A percentile compares a stretch with the other conserved stretches of the same genome.
phyloP scores from a whole-genome alignment of 2,113 vertebrate genomes.

The Carollia perspicillata region DNA sequence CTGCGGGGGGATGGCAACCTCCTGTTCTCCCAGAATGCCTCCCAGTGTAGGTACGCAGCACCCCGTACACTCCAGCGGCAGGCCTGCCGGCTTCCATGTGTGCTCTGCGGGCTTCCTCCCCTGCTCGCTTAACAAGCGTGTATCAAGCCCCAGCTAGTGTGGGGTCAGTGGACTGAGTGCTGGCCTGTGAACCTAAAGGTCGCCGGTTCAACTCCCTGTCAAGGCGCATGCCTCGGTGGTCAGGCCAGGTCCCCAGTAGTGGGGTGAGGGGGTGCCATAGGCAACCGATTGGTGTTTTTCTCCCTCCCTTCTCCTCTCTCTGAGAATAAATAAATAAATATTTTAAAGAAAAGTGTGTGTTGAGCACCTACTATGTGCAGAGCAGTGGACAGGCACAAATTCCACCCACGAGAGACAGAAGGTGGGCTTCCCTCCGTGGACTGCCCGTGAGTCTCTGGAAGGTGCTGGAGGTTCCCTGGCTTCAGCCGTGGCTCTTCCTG shows the following conservation, averaged over 20 bases:
- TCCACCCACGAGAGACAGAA: neutral
- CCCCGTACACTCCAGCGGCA: neutral
- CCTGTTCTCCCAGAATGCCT: neutral
- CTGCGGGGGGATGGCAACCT: neutral
- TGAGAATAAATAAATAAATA: neutral
- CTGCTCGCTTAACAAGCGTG: neutral
- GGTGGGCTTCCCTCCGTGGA: fast-evolving
- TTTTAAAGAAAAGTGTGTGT: neutral
- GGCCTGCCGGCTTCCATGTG: neutral
- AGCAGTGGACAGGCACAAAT: neutral
- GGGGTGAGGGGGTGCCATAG: too few species aligned
- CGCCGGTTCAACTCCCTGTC: too few species aligned
- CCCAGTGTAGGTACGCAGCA: neutral
- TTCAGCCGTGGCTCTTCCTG: neutral
- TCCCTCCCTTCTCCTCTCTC: neutral
- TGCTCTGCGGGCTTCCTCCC: neutral
- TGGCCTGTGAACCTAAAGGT: too few species aligned
- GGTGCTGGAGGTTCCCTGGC: neutral
- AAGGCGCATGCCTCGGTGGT: too few species aligned
- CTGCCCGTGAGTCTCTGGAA: neutral
- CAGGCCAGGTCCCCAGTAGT: too few species aligned
- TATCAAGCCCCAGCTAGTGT: too few species aligned
- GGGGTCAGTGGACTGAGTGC: too few species aligned
- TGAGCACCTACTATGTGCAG: neutral
- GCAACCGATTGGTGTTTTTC: neutral